Conservation (phyloP, 2,113 vertebrate genomes). For the Amphiprion percula region DNA sequence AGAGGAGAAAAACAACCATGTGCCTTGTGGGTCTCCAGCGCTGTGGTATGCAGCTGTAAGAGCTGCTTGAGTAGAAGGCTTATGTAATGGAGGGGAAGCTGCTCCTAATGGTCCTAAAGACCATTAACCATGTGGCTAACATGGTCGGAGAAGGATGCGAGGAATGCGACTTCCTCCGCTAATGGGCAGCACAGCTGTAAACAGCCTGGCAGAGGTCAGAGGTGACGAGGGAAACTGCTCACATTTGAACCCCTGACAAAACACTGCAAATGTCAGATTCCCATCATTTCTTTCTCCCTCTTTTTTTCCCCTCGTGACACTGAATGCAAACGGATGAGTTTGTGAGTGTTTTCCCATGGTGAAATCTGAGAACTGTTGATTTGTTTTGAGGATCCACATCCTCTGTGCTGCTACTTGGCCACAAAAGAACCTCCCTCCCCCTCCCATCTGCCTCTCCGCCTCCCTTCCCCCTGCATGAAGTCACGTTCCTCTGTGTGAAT, state of each 20-base stretch:
- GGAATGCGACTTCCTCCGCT: constrained; percentile 72
- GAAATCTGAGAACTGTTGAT: constrained; percentile 74
- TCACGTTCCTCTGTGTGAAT: constrained; percentile 76
- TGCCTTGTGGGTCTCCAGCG: constrained; percentile 37
- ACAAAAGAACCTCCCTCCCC: constrained; percentile 42
- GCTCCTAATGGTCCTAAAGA: constrained; percentile 57
- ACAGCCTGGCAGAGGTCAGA: constrained; percentile 66
- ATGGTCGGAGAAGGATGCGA: constrained; percentile 54
- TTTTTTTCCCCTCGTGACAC: not conserved
- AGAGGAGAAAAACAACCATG: constrained; percentile 59
- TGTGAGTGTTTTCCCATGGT: constrained; percentile 62
- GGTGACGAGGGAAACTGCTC: constrained; percentile 59
- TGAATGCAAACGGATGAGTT: not conserved
- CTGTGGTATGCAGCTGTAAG: constrained; percentile 59
- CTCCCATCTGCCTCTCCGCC: not conserved
- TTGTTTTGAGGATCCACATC: constrained; percentile 76
- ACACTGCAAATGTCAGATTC: constrained; percentile 66
- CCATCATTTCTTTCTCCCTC: constrained; percentile 25
- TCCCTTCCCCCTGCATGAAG: constrained; percentile 53
- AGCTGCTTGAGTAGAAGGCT: constrained; percentile 51
- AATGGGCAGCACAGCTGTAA: constrained; percentile 69
- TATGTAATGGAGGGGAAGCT: constrained; percentile 57
- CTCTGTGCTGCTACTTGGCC: constrained; percentile 53
- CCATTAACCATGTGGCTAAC: constrained; percentile 64
- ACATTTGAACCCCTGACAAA: constrained; percentile 56